Conservation (phyloP, 2,888 invertebrate species). For the Standfussiana lucernea region DNA sequence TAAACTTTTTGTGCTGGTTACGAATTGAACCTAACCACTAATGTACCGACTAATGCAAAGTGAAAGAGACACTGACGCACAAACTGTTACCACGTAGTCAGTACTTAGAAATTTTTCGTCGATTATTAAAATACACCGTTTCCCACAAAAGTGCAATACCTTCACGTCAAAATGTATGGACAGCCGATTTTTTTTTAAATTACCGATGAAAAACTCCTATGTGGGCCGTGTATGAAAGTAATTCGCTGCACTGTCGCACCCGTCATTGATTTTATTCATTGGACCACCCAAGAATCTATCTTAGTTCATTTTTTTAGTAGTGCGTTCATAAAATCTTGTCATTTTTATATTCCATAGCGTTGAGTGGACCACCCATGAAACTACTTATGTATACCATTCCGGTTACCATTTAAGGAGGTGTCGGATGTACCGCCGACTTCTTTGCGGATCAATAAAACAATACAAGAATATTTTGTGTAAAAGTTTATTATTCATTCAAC, state of each 20-base stretch:
- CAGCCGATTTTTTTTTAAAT: too few relatives aligned
- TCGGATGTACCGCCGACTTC: conserved; percentile 31
- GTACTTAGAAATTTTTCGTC: too few relatives aligned
- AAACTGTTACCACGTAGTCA: too few relatives aligned
- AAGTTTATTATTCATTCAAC: conserved; percentile 74
- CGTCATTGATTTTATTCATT: neutral
- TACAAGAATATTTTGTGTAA: conserved; percentile 59
- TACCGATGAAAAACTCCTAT: too few relatives aligned
- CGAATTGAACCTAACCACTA: neutral
- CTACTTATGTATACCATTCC: neutral
- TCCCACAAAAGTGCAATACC: too few relatives aligned
- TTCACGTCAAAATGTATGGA: too few relatives aligned
- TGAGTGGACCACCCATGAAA: conserved; percentile 40
- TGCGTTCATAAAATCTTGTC: neutral
- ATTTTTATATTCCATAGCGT: neutral
- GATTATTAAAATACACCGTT: too few relatives aligned
- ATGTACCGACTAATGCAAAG: too few relatives aligned
- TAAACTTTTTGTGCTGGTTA: neutral
- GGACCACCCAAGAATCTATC: neutral
- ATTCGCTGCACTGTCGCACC: neutral
- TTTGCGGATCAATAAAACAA: conserved; percentile 39
- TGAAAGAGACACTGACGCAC: too few relatives aligned
- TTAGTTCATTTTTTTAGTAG: neutral
- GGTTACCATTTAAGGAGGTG: conserved; percentile 14
- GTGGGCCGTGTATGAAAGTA: neutral